Percentiles rank a stretch among this genome's conserved stretches.
phyloP scores from a whole-genome alignment of 2,797 vertebrate genomes.

The Cheirogaleus major region DNA sequence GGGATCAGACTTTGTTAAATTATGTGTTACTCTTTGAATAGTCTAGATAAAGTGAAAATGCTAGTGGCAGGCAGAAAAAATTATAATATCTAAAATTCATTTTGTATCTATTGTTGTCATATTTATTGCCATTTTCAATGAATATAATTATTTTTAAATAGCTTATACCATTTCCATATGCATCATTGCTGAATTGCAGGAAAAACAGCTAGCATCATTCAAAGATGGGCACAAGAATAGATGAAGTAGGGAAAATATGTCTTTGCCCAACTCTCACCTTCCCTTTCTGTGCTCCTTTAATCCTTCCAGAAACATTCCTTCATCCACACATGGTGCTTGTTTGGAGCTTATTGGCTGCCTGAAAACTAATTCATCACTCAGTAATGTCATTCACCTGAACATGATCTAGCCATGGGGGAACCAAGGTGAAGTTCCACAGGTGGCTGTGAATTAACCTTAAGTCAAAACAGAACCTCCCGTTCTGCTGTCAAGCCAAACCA shows the following conservation, averaged over 20 bases:
- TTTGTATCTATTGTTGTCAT: slow-evolving; percentile 64
- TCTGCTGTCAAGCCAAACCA: neutral
- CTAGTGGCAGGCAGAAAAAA: slow-evolving; percentile 55
- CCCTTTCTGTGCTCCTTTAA: neutral
- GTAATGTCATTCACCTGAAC: neutral
- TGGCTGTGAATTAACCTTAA: neutral
- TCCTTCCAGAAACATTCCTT: neutral
- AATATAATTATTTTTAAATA: slow-evolving; percentile 74
- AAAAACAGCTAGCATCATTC: slow-evolving; percentile 44
- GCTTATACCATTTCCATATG: slow-evolving; percentile 46
- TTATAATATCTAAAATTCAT: slow-evolving; percentile 64
- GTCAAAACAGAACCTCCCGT: neutral
- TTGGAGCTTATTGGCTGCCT: neutral
- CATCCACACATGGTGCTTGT: neutral
- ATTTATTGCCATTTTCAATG: slow-evolving; percentile 68
- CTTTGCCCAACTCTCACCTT: neutral
- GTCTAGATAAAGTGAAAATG: slow-evolving; percentile 55
- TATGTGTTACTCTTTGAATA: slow-evolving; percentile 55
- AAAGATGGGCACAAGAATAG: neutral
- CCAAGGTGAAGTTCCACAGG: neutral
- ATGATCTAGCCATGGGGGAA: neutral
- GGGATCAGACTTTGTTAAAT: slow-evolving; percentile 57
- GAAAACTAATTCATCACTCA: neutral
- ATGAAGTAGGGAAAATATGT: neutral
- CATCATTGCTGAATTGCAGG: slow-evolving; percentile 47